phyloP scores from a whole-genome alignment of 2,113 vertebrate species.

The Scophthalmus maximus region DNA sequence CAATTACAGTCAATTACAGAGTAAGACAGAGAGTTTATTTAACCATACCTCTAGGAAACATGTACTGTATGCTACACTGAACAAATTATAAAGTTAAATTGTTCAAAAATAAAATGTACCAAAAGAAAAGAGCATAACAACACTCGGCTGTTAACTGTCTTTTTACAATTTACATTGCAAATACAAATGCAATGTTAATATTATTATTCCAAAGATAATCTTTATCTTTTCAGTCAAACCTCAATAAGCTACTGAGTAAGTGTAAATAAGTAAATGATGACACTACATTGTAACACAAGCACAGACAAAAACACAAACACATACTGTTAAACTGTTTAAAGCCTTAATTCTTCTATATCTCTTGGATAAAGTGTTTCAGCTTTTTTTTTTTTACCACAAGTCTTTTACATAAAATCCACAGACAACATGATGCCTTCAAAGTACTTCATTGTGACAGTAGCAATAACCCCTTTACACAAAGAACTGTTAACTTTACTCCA shows the following conservation, averaged over 20 bases:
- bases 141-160: neutral
- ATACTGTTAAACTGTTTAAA: conserved; percentile 24
- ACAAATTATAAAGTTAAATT: neutral
- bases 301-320: conserved; percentile 32
- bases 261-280: neutral
- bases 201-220: neutral
- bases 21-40: conserved; percentile 14
- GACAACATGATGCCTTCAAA: neutral
- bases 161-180: neutral
- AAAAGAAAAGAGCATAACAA: neutral
- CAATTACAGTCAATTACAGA: conserved; percentile 16
- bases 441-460: neutral
- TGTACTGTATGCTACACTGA: neutral
- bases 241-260: neutral
- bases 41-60: conserved; percentile 18
- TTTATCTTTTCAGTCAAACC: neutral
- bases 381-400: neutral
- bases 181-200: neutral
- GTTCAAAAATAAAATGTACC: neutral
- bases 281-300: conserved; percentile 6
- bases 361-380: neutral
- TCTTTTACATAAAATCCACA: neutral
- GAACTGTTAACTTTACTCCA: neutral
- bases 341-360: neutral
- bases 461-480: neutral